Evolutionary conservation across 1,140 invertebrate species (phyloP), one percentile per base, ranked within the genome.

Genomic region (Thereuonema tuberculata): DNA sequence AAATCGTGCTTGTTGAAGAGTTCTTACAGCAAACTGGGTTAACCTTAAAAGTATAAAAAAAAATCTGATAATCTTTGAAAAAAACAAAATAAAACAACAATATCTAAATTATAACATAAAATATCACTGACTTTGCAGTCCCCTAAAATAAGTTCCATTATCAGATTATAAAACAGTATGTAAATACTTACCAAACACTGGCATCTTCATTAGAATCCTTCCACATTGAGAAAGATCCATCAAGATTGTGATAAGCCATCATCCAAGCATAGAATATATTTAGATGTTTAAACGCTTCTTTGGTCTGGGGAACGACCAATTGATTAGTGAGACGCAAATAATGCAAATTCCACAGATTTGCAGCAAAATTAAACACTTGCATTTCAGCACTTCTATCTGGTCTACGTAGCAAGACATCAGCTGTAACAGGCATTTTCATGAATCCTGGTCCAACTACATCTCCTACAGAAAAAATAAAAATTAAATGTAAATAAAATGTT

Each of bases 161-260:
- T n/a, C n/a, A n/a, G n/a, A n/a, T n/a, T n/a, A n/a, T n/a, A n/a
- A n/a, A n/a, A n/a, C n/a, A n/a, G n/a, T n/a, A n/a, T 27, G 9
- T 12, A 27, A 27, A 28, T 55, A 55, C 26, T 43, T 60, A 60
- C 59, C 89, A 60, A 54, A 60, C 59, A 60, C 59, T 60, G 2
- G 59, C 24, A 23, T 46, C 49, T 3, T 14, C 14, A 15, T n/a
- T 28, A n/a, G n/a, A n/a, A n/a, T n/a, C n/a, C 9, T 54, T 46
- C 48, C 48, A 97, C 26, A 89, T 78, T 49, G 84, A 86, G 74
- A 96, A 96, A 14, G 89, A 92, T 1, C 93, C 93, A 70, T 95
- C 90, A 0, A 76, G 74, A 65, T 87, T 87, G 82, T 94, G 88
- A 69, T 90, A 96, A 29, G 89, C 90, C 48, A 97, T 71, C 68